Evolutionary conservation across 2,797 vertebrate species (phyloP).

Genomic region (Hoplostethus atlanticus): DNA sequence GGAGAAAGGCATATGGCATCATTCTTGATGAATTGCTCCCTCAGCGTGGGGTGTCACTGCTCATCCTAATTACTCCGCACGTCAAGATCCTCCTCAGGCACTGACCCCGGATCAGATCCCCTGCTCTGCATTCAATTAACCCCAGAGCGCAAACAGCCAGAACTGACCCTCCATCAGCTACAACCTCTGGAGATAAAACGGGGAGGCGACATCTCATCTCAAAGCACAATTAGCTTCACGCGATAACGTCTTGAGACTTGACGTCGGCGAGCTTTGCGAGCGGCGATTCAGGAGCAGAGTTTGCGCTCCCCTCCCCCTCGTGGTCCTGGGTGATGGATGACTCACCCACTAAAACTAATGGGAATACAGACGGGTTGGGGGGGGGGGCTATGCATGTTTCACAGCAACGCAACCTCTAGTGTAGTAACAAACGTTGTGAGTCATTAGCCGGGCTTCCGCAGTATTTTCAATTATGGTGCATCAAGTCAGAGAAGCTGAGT

Average conservation of each 20-base stretch:
- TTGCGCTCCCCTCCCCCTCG: conserved; percentile 22
- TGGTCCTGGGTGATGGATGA: conserved; percentile 62
- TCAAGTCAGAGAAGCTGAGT: neutral
- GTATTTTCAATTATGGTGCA: neutral
- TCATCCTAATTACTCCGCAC: conserved; percentile 51
- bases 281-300: conserved; percentile 11
- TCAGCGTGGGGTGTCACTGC: conserved; percentile 28
- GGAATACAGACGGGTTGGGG: conserved; percentile 5
- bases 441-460: conserved; percentile 23
- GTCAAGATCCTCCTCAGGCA: neutral
- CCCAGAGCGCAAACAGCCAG: neutral
- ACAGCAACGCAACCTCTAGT: conserved; percentile 41
- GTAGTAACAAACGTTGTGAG: conserved; percentile 44
- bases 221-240: conserved; percentile 25
- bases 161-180: conserved; percentile 3
- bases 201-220: neutral
- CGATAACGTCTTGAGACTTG: conserved; percentile 2
- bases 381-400: conserved; percentile 51
- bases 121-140: conserved; percentile 18
- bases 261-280: conserved; percentile 12
- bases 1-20: conserved; percentile 8
- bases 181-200: neutral
- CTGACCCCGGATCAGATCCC: conserved; percentile 46
- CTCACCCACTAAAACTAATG: conserved; percentile 56
- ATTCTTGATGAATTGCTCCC: conserved; percentile 51